phyloP scores from a whole-genome alignment of 1,140 invertebrate species.

The Euwallacea fornicatus region DNA sequence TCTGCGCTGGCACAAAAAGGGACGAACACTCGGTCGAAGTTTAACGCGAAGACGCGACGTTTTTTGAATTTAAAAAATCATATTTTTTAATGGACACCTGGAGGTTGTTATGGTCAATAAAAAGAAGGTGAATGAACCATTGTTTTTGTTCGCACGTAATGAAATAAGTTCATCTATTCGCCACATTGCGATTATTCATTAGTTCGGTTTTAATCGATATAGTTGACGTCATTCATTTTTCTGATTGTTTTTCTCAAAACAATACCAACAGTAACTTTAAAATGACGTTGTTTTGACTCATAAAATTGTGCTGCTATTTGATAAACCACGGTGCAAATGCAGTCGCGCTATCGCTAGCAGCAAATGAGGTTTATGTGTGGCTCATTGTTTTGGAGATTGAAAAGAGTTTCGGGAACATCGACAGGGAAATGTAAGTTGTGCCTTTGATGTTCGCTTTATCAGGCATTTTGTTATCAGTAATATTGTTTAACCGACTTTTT shows the following conservation, averaged over 20 bases:
- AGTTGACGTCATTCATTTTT: too few species aligned
- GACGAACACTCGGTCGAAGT: background rate
- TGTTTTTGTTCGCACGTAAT: too few species aligned
- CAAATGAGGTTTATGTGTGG: constrained; percentile 25
- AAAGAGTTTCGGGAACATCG: constrained; percentile 5
- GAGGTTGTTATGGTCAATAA: background rate
- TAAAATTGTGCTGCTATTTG: background rate
- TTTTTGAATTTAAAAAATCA: background rate
- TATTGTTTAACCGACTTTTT: too few species aligned
- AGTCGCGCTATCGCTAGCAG: background rate
- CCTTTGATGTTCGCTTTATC: background rate
- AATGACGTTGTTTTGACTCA: background rate
- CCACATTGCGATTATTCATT: too few species aligned
- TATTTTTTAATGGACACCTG: background rate
- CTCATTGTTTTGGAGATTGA: constrained; percentile 25
- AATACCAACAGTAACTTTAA: too few species aligned
- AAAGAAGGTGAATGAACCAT: background rate
- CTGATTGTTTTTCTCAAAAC: too few species aligned
- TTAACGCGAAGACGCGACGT: background rate
- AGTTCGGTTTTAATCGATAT: too few species aligned
- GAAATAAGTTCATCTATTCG: too few species aligned
- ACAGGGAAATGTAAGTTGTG: constrained; percentile 18
- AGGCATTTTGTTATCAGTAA: too few species aligned
- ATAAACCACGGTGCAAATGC: background rate
- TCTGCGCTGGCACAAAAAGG: constrained; percentile 6